These are phyloP conservation scores for Vanacampus margaritifer DNA, from an alignment of 2,113 vertebrate species.

Conservation along the genomic window DNA sequence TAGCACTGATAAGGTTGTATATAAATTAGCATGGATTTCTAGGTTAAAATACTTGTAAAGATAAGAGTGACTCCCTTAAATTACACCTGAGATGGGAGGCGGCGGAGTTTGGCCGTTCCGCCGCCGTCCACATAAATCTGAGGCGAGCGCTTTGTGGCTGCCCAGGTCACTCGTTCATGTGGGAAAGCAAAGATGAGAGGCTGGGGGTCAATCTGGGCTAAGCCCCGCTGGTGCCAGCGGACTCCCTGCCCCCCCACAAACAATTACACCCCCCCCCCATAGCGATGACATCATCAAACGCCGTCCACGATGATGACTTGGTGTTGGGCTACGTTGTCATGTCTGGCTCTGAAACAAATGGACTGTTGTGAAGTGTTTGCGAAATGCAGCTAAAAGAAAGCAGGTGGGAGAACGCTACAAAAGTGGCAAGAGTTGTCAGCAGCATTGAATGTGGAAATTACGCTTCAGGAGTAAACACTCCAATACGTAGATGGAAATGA, in stretches of 20 bases:
- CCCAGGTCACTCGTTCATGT: conserved; percentile 49
- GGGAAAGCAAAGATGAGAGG: conserved; percentile 60
- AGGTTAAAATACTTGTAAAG: conserved; percentile 10
- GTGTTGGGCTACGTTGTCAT: neutral
- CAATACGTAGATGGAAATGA: no score
- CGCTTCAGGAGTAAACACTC: no score
- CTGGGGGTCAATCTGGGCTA: conserved; percentile 65
- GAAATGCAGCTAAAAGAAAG: neutral
- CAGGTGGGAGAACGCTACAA: neutral
- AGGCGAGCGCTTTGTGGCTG: conserved; percentile 44
- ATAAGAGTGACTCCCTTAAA: conserved; percentile 7
- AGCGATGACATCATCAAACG: conserved; percentile 32
- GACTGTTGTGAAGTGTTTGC: neutral
- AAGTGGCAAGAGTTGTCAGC: no score
- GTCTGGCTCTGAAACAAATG: neutral
- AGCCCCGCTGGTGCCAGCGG: conserved; percentile 65
- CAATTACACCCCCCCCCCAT: neutral
- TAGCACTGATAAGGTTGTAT: neutral
- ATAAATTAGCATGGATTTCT: conserved; percentile 6
- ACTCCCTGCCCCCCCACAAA: conserved; percentile 10
- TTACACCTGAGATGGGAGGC: conserved; percentile 9
- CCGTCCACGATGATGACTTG: neutral
- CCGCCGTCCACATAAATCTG: conserved; percentile 57
- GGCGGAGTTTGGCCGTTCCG: conserved; percentile 14
- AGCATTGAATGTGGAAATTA: no score